Conservation (phyloP, 2,888 invertebrate species). For the Caradrina clavipalpis region DNA sequence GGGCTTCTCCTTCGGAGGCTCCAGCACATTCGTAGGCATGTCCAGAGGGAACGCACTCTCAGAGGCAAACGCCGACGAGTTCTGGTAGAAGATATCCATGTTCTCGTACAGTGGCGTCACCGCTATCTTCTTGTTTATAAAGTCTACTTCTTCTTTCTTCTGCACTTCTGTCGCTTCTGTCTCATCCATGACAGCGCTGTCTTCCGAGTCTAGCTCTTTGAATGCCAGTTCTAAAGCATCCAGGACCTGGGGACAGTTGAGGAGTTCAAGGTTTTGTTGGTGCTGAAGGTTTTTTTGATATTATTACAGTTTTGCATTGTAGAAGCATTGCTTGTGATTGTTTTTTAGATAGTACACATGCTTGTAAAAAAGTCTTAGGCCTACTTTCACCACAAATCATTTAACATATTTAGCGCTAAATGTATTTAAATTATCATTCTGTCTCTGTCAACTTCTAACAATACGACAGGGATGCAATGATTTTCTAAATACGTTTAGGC, state of each 20-base stretch:
- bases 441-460: too few species aligned
- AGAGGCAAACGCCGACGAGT: constrained; percentile 67
- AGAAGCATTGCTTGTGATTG: constrained; percentile 44
- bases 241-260: constrained; percentile 87
- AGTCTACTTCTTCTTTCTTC: constrained; percentile 72
- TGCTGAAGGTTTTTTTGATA: neutral
- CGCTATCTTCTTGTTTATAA: constrained; percentile 80
- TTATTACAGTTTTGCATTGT: constrained; percentile 41
- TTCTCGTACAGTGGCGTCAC: constrained; percentile 92
- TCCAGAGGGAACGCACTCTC: constrained; percentile 89
- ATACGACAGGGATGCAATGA: too few species aligned
- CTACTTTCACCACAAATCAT: too few species aligned
- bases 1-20: constrained; percentile 96
- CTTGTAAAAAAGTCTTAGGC: neutral
- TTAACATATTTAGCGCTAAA: too few species aligned
- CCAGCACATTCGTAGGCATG: constrained; percentile 91
- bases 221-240: constrained; percentile 92
- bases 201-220: constrained; percentile 91
- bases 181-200: constrained; percentile 86
- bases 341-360: neutral
- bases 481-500: too few species aligned
- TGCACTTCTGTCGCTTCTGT: constrained; percentile 58
- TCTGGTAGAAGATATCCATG: constrained; percentile 90
- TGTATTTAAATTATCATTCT: too few species aligned
- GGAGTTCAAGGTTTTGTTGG: constrained; percentile 21